Conservation (phyloP, 2,113 vertebrate genomes). For the Zapus hudsonius region DNA sequence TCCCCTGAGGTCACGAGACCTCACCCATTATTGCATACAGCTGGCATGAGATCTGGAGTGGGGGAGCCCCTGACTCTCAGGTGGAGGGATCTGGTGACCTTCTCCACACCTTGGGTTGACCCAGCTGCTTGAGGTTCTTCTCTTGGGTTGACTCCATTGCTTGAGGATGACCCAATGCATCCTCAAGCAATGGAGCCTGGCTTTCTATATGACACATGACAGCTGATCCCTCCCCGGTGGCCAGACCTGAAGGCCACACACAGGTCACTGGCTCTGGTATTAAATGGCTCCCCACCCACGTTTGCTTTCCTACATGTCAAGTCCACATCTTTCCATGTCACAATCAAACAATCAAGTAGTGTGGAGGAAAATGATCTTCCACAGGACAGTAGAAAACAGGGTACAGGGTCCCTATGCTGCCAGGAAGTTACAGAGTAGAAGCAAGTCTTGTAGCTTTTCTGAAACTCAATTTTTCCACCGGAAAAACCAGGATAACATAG, state of each 20-base stretch:
- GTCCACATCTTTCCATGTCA: neutral
- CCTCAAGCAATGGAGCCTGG: neutral
- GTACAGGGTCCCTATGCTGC: neutral
- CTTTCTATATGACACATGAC: neutral
- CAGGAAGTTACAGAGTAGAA: neutral
- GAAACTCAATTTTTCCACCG: neutral
- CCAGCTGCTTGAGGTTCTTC: no score
- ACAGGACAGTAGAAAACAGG: neutral
- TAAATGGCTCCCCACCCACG: neutral
- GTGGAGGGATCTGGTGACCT: no score
- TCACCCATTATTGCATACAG: no score
- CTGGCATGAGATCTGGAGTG: no score
- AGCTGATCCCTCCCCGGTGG: neutral
- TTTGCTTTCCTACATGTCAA: neutral
- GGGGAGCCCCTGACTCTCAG: no score
- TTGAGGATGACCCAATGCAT: no score
- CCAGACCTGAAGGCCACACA: neutral
- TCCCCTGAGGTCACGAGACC: no score
- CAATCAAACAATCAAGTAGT: neutral
- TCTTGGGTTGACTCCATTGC: no score
- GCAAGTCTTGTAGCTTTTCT: neutral
- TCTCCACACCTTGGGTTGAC: no score
- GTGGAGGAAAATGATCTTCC: neutral
- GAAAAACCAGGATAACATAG: neutral
- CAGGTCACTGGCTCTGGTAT: conserved; percentile 23